phyloP scores from a whole-genome alignment of 1,140 invertebrate genomes.

The Drosophila busckii region DNA sequence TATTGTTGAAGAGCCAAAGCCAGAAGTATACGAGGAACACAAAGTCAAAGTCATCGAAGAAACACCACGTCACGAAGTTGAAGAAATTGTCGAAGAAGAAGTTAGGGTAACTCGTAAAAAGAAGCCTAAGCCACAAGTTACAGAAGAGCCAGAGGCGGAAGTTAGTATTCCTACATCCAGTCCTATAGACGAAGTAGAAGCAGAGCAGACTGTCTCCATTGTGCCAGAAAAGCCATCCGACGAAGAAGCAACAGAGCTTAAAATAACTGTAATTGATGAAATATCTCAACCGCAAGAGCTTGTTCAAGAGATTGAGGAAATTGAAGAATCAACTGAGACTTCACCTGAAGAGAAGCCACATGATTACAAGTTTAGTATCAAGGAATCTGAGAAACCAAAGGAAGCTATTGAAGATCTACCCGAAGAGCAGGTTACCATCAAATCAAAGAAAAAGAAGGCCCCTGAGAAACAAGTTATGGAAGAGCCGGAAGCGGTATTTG shows the following conservation, averaged over 20 bases:
- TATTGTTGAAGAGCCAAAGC: constrained; percentile 40
- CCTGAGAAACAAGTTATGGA: constrained; percentile 45
- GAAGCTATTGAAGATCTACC: constrained; percentile 52
- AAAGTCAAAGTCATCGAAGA: constrained; percentile 65
- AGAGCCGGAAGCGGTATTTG: constrained; percentile 66
- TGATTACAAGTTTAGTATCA: constrained; percentile 43
- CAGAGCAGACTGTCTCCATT: constrained; percentile 41
- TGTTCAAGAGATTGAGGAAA: constrained; percentile 62
- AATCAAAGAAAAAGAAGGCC: constrained; percentile 55
- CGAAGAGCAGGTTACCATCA: constrained; percentile 59
- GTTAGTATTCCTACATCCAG: constrained; percentile 42
- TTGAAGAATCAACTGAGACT: constrained; percentile 20
- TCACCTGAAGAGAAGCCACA: constrained; percentile 36
- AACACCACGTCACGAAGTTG: constrained; percentile 51
- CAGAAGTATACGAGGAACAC: constrained; percentile 44
- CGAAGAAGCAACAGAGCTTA: constrained; percentile 64
- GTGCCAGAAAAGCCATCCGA: constrained; percentile 66
- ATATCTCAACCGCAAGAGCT: constrained; percentile 47
- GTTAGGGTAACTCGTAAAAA: constrained; percentile 60
- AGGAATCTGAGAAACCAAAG: constrained; percentile 54
- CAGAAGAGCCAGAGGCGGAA: constrained; percentile 54
- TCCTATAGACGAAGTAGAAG: constrained; percentile 56
- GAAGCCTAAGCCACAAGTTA: constrained; percentile 52
- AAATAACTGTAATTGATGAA: constrained; percentile 60
- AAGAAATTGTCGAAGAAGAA: constrained; percentile 56